phyloP scores from a whole-genome alignment of 2,888 invertebrate genomes.

The Hemithea aestivaria region DNA sequence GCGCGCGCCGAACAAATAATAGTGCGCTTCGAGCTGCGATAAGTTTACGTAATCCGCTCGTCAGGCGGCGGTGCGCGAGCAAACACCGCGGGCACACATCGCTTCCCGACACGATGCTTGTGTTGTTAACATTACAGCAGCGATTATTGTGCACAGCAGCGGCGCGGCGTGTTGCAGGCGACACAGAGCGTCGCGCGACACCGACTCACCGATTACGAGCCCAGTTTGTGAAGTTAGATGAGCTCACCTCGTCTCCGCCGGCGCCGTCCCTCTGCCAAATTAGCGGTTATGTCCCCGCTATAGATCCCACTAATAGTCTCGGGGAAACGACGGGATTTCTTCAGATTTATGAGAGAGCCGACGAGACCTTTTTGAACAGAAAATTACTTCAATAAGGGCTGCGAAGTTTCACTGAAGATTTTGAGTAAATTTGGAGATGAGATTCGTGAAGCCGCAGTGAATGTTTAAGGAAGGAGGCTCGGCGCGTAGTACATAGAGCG shows the following conservation, averaged over 20 bases:
- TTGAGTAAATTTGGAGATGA: conserved; percentile 31
- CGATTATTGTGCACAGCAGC: no score
- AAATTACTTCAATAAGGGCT: conserved; percentile 29
- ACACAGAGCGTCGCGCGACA: neutral
- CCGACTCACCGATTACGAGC: neutral
- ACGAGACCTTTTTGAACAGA: neutral
- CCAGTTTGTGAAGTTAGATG: neutral
- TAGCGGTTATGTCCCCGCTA: neutral
- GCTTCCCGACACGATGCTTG: no score
- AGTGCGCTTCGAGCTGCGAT: neutral
- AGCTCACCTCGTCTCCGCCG: conserved; percentile 1
- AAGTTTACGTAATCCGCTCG: conserved; percentile 4
- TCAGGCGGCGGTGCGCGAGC: neutral
- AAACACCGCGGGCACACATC: neutral
- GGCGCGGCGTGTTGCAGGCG: no score
- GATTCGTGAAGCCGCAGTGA: no score
- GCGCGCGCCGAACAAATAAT: neutral
- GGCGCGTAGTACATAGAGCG: no score
- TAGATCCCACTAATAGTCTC: no score
- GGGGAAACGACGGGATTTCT: conserved; percentile 16
- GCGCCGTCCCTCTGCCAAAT: conserved; percentile 2
- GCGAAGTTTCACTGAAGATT: conserved; percentile 37
- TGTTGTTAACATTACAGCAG: no score
- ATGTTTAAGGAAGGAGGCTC: no score
- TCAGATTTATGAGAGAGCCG: conserved; percentile 4